phyloP scores from a whole-genome alignment of 2,113 vertebrate genomes.

The Heterotis niloticus region DNA sequence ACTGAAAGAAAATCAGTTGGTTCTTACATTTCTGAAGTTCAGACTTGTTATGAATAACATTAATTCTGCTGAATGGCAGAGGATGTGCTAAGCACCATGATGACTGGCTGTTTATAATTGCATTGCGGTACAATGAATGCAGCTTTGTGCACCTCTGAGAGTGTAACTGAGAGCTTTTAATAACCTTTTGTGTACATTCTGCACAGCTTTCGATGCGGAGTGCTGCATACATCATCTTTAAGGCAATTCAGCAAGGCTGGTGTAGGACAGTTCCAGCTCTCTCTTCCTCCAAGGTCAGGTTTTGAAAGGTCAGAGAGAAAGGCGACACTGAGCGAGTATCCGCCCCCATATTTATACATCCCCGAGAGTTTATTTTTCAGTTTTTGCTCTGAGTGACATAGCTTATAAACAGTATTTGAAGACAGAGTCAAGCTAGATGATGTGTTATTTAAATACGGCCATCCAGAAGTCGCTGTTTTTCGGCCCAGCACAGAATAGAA shows the following conservation, averaged over 20 bases:
- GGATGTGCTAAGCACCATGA: background rate
- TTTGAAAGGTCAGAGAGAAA: background rate
- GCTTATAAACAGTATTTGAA: background rate
- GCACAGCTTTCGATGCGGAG: conserved; percentile 25
- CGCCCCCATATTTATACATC: background rate
- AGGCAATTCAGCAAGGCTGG: conserved; percentile 54
- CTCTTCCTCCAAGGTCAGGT: conserved; percentile 42
- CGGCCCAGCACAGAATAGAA: background rate
- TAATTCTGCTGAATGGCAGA: background rate
- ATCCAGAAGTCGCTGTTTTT: background rate
- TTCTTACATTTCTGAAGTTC: too few relatives aligned
- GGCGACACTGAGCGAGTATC: background rate
- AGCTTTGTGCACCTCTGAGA: background rate
- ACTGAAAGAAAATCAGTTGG: too few relatives aligned
- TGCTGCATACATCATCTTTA: conserved; percentile 22
- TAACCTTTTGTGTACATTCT: conserved; percentile 44
- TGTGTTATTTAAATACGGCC: background rate
- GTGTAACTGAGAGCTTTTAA: conserved; percentile 19
- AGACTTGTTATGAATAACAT: background rate
- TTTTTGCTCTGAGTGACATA: background rate
- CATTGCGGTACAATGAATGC: background rate
- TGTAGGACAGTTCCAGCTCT: conserved; percentile 54
- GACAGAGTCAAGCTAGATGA: background rate
- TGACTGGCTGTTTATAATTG: background rate
- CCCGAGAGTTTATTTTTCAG: background rate